These are phyloP conservation scores for Mya arenaria DNA, from an alignment of 1,140 invertebrate species.

Conservation along the genomic window DNA sequence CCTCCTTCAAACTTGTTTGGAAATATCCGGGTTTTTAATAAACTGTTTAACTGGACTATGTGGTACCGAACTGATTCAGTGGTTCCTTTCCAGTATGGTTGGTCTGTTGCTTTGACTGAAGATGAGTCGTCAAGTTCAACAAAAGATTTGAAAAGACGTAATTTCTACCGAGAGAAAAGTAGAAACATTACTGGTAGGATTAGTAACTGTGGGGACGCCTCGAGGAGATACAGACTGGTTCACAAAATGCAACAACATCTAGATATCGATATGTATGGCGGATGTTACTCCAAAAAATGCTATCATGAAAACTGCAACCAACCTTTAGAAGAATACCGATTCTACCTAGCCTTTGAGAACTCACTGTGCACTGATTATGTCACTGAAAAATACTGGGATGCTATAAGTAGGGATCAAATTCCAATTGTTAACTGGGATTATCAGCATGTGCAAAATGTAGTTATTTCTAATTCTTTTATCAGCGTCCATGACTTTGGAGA, in stretches of 20 bases:
- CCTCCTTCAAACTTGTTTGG: conserved; percentile 64
- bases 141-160: conserved; percentile 9
- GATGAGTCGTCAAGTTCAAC: neutral
- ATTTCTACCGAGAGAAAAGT: conserved; percentile 47
- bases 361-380: conserved; percentile 79
- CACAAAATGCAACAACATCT: conserved; percentile 83
- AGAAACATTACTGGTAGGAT: conserved; percentile 84
- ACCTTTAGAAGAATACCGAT: conserved; percentile 89
- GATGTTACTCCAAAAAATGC: conserved; percentile 75
- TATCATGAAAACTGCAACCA: conserved; percentile 60
- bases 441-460: conserved; percentile 73
- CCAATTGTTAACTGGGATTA: conserved; percentile 73
- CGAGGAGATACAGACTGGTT: conserved; percentile 83
- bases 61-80: conserved; percentile 70
- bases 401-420: conserved; percentile 65
- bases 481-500: conserved; percentile 97
- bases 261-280: conserved; percentile 85
- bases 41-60: conserved; percentile 74
- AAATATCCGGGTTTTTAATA: conserved; percentile 44
- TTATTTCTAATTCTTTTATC: conserved; percentile 90
- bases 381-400: conserved; percentile 79
- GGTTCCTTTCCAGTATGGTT: conserved; percentile 63
- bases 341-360: conserved; percentile 85
- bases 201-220: conserved; percentile 84
- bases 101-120: conserved; percentile 18